Base-by-base conservation (phyloP, 1,140 invertebrate species). In the Drosophila nebulosa region DNA sequence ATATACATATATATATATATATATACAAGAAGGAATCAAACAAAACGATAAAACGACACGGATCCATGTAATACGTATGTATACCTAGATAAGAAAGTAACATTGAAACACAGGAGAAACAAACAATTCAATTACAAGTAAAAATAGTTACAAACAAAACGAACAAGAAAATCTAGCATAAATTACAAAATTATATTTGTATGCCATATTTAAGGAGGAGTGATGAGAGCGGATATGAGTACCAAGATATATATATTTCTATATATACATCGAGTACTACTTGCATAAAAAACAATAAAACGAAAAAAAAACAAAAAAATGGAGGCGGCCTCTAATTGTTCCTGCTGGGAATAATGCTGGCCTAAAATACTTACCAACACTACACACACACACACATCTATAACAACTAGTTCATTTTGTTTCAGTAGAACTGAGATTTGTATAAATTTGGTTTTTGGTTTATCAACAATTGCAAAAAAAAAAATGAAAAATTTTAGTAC, bases 71-170 rank as follows among this genome's bases (percentile, higher is more conserved):
- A 71, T 66, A 74, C 72, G 64, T 74, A 74, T 74, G 63, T 65
- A 74, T 74, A 83, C 77, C 76, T 78, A 65, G 72, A 51, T 39
- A 69, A 67, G 66, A 39, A 65, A 58, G 14, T 75, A 35, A 56
- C 64, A 71, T 46, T 46, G 18, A 60, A 60, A 16, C 42, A 56
- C 61, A 58, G 61, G 60, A 16, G 58, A 72, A 32, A 32, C 30
- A 72, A 73, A 35, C 55, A 76, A 86, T 74, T 85, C 81, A 86
- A 84, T 86, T 84, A 84, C 58, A 71, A 51, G 64, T 72, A 61
- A 68, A 79, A 69, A 42, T 66, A 72, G 64, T 27, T 63, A 80
- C 46, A 77, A 64, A 78, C 70, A 56, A 63, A 39, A 16, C n/a
- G 5, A 39, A 39, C 35, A 72, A 51, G 12, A 57, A 64, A 79